Evolutionary conservation across 64 coral and sea anemone genomes (phyloP), one percentile per base, ranked within the genome.

Genomic region (Stichodactyla helianthus): DNA sequence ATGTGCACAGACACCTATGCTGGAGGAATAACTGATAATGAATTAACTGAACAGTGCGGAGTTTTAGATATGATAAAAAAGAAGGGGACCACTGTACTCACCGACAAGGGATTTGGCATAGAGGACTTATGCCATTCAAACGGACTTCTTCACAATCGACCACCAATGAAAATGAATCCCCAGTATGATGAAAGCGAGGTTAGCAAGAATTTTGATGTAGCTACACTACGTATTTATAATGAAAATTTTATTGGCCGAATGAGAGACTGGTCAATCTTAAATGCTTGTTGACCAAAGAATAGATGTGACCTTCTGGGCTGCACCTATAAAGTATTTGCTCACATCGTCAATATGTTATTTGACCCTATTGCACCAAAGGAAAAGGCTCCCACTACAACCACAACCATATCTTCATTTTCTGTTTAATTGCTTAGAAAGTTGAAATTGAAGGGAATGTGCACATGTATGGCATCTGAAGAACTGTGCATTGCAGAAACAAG

Each of bases 61-160:
- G 92, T 94, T 11, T 77, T 90, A 52, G 88, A 87, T 18, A 89
- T 93, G 83, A 87, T 90, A 10, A 67, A 88, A 20, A 84, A 89
- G 17, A 83, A 83, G 35, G 84, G 92, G 5, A 56, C 27, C 20
- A 89, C 77, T 50, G 87, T 89, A 51, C 52, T 89, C 50, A 93
- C 92, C 7, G 88, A 89, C 67, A 94, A 94, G 14, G 92, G 88
- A 53, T 94, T 90, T 94, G 88, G 68, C 7, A 94, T 94, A 20
- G 51, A 83, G 51, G 92, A 94, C 13, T n/a, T 94, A 12, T 94
- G 88, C 27, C 88, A 57, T n/a, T 17, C 64, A 0, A 89, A 93
- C 50, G 85, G 88, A 25, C 53, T 89, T 25, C 22, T 11, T 6
- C 92, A 89, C 13, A 93, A 93, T 77, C 60, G 83, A 5, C 83